Evolutionary conservation across 2,888 invertebrate species (phyloP).

Genomic region (Calephelis perditalis): DNA sequence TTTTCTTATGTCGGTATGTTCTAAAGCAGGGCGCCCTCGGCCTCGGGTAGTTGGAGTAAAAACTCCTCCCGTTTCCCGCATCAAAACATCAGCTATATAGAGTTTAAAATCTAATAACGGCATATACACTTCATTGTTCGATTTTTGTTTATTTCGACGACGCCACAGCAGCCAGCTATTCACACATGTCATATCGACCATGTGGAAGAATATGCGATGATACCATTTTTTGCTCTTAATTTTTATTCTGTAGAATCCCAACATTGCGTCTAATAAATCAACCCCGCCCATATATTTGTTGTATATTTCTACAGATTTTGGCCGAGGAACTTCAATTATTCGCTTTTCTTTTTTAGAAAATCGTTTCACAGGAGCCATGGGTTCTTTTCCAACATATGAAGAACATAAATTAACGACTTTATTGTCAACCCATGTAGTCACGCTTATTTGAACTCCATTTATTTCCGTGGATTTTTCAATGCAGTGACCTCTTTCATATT

Average conservation of each 20-base stretch:
- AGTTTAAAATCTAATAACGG: conserved; percentile 30
- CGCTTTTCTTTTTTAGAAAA: conserved; percentile 26
- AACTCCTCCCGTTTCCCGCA: too few species aligned
- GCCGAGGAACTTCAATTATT: conserved; percentile 27
- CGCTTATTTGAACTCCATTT: conserved; percentile 22
- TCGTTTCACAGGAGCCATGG: conserved; percentile 17
- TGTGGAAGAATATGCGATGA: too few species aligned
- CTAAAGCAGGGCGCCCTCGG: too few species aligned
- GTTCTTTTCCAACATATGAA: conserved; percentile 32
- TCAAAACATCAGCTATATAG: too few species aligned
- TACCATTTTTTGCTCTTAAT: conserved; percentile 36
- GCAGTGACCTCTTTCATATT: too few species aligned
- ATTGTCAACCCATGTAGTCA: conserved; percentile 32
- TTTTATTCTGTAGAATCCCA: conserved; percentile 35
- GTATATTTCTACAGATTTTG: conserved; percentile 27
- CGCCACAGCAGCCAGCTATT: conserved; percentile 32
- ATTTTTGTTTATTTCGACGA: conserved; percentile 21
- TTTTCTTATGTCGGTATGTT: too few species aligned
- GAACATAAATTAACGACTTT: conserved; percentile 32
- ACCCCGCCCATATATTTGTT: conserved; percentile 26
- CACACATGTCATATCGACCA: conserved; percentile 30
- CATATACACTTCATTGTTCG: conserved; percentile 23
- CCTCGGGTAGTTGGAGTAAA: too few species aligned
- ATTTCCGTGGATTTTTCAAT: too few species aligned
- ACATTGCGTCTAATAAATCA: conserved; percentile 28